Evolutionary conservation across 1,140 invertebrate species (phyloP).

Genomic region (Stegodyphus mimosarum): DNA sequence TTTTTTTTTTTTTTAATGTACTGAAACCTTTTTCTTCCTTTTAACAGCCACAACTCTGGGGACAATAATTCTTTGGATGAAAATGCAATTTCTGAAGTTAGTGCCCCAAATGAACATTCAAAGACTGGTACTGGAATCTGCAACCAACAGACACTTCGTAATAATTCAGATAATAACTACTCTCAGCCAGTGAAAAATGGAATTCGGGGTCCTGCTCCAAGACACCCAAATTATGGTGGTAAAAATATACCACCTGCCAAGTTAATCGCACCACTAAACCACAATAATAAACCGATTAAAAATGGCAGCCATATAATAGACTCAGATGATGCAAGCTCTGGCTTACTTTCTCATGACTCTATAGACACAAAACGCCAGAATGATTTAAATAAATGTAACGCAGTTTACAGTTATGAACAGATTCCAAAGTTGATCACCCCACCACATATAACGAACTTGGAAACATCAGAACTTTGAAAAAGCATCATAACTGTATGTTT

Average conservation of each 20-base stretch:
- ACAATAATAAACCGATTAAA: slow-evolving; percentile 22
- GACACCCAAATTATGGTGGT: slow-evolving; percentile 29
- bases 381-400: slow-evolving; percentile 59
- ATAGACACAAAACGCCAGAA: slow-evolving; percentile 53
- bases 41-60: slow-evolving; percentile 78
- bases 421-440: slow-evolving; percentile 49
- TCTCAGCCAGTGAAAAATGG: slow-evolving; percentile 20
- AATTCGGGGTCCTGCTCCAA: slow-evolving; percentile 13
- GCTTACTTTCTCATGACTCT: slow-evolving; percentile 34
- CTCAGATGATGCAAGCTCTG: slow-evolving; percentile 47
- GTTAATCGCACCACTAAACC: slow-evolving; percentile 15
- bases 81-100: slow-evolving; percentile 74
- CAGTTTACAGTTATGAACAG: slow-evolving; percentile 50
- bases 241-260: slow-evolving; percentile 51
- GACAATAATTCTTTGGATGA: slow-evolving; percentile 85
- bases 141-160: background rate
- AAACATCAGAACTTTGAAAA: slow-evolving; percentile 58
- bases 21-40: slow-evolving; percentile 8
- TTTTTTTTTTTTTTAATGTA: too few species aligned
- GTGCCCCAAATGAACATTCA: slow-evolving; percentile 9
- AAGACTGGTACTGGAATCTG: slow-evolving; percentile 15
- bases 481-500: background rate
- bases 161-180: slow-evolving; percentile 34
- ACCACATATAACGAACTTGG: slow-evolving; percentile 59
- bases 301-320: slow-evolving; percentile 39